Conservation (phyloP, 1,140 invertebrate genomes). For the Bilobella aurantiaca region DNA sequence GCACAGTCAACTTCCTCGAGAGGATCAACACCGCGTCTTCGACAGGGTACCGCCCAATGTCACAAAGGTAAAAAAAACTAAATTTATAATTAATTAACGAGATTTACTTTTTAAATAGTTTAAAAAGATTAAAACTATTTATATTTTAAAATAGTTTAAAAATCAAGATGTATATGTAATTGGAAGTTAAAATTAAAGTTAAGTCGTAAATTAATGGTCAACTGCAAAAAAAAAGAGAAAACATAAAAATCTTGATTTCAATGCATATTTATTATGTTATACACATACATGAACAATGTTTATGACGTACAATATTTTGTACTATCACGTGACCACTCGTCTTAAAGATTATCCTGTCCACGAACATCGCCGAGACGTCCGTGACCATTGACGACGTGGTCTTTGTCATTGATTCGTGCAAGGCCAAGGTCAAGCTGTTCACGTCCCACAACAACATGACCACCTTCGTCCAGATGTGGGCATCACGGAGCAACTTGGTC, state of each 20-base stretch:
- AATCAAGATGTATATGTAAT: no score
- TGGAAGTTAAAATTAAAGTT: no score
- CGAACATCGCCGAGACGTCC: constrained; percentile 87
- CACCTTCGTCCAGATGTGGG: constrained; percentile 88
- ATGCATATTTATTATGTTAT: no score
- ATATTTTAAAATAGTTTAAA: no score
- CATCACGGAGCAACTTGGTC: constrained; percentile 71
- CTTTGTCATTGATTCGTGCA: constrained; percentile 88
- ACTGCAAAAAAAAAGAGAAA: no score
- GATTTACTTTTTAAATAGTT: no score
- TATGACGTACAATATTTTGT: not conserved
- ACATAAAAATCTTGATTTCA: no score
- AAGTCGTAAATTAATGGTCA: no score
- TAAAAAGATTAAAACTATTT: no score
- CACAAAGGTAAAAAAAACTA: constrained; percentile 49
- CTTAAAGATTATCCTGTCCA: constrained; percentile 67
- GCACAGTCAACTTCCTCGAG: constrained; percentile 79
- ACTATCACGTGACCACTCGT: no score
- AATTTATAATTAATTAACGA: no score
- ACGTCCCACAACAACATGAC: constrained; percentile 93
- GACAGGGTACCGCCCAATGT: constrained; percentile 58
- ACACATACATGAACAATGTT: not conserved
- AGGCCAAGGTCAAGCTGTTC: constrained; percentile 90
- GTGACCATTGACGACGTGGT: constrained; percentile 96
- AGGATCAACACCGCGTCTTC: constrained; percentile 81